phyloP scores from a whole-genome alignment of 2,113 vertebrate species.

The Sapayoa aenigma region DNA sequence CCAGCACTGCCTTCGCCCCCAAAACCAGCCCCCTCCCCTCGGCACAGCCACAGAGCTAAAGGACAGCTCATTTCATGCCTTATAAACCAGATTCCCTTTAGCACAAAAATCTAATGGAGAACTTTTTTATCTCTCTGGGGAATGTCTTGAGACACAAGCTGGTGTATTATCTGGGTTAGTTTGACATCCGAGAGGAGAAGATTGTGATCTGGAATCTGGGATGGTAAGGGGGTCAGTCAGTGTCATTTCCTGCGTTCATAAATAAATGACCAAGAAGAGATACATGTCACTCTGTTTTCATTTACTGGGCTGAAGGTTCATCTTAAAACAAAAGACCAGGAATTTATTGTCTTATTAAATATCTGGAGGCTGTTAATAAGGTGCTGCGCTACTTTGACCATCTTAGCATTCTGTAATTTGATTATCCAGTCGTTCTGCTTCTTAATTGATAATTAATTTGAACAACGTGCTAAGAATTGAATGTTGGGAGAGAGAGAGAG shows the following conservation, averaged over 20 bases:
- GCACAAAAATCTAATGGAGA: neutral
- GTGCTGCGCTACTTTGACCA: neutral
- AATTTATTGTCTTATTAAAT: slow-evolving; percentile 42
- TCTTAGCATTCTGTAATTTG: slow-evolving; percentile 10
- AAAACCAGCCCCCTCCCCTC: neutral
- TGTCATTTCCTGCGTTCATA: slow-evolving; percentile 18
- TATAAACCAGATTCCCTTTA: neutral
- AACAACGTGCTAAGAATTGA: slow-evolving; percentile 33
- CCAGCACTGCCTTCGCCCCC: neutral
- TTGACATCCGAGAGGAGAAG: slow-evolving; percentile 31
- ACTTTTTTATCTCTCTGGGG: slow-evolving; percentile 4
- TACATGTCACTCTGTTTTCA: neutral
- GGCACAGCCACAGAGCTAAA: neutral
- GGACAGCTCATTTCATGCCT: neutral
- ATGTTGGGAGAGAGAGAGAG: slow-evolving; percentile 28
- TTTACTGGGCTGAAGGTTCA: neutral
- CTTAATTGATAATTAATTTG: slow-evolving; percentile 61
- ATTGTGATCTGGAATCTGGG: slow-evolving; percentile 31
- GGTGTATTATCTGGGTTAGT: slow-evolving; percentile 40
- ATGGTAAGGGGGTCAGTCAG: neutral
- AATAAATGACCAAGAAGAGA: slow-evolving; percentile 45
- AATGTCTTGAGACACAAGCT: neutral
- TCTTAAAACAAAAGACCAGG: neutral
- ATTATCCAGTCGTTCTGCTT: slow-evolving; percentile 19
- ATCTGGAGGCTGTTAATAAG: slow-evolving; percentile 42